A percentile compares a stretch with the other conserved stretches of the same genome.
phyloP scores from a whole-genome alignment of 2,888 invertebrate species.

The Unio pictorum region DNA sequence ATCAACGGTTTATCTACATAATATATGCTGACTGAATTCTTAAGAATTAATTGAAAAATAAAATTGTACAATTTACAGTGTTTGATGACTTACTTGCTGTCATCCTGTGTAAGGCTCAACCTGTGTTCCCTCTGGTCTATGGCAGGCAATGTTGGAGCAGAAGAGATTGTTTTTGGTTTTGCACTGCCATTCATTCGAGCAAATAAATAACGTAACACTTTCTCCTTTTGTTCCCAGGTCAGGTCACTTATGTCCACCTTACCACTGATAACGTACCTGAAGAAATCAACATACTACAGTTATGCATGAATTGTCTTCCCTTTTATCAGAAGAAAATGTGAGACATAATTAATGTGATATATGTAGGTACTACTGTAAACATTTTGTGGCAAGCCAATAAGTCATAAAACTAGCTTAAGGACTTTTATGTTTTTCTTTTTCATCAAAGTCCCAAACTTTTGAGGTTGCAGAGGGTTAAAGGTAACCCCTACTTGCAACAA shows the following conservation, averaged over 20 bases:
- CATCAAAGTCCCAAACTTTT: too few relatives aligned
- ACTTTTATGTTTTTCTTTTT: too few relatives aligned
- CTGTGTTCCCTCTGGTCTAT: slow-evolving; percentile 37
- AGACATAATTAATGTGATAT: too few relatives aligned
- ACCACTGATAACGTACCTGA: slow-evolving; percentile 34
- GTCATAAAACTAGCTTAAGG: too few relatives aligned
- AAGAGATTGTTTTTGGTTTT: slow-evolving; percentile 23
- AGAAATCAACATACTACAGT: background rate
- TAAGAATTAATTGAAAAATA: too few relatives aligned
- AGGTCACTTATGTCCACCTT: slow-evolving; percentile 68
- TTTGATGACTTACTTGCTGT: slow-evolving; percentile 18
- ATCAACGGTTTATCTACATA: too few relatives aligned
- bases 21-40: too few relatives aligned
- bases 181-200: slow-evolving; percentile 66
- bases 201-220: slow-evolving; percentile 69
- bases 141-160: slow-evolving; percentile 42
- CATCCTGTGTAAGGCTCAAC: slow-evolving; percentile 41
- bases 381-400: too few relatives aligned
- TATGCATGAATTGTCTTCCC: background rate
- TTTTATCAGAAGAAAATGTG: background rate
- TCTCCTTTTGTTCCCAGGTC: slow-evolving; percentile 72
- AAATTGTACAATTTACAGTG: too few relatives aligned
- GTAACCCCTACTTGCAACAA: too few relatives aligned
- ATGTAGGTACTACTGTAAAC: too few relatives aligned
- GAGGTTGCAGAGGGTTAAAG: too few relatives aligned